Base-by-base conservation (phyloP, 2,113 vertebrate species). In the Pluvialis apricaria region DNA sequence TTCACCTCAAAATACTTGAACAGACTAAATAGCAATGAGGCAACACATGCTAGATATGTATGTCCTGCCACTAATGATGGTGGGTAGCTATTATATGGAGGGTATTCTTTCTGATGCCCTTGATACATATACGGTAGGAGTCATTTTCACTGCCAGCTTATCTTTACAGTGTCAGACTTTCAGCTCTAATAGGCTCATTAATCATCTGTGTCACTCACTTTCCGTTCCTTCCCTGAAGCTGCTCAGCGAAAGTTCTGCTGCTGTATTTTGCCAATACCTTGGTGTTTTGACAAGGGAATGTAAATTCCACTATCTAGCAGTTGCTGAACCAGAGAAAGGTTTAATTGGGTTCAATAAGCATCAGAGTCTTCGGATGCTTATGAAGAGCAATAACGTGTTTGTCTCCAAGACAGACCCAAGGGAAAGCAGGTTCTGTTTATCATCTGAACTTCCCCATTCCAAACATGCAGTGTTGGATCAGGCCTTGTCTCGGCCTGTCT, bases 161-260 rank as follows among this genome's bases (percentile, higher is more conserved):
- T 97, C 97, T 97, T 85, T 91, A 88, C 89, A 80, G 68, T 96
- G 96, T 95, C 97, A 97, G 96, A 86, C 91, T 95, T 91, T 47
- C 91, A 94, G 95, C 84, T 92, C 90, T 97, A 97, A 96, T 97
- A 94, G 87, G 92, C 96, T 97, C 95, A 97, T 97, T 97, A 97
- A 97, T 97, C 97, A 97, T 94, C 92, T 85, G 51, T 96, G 95
- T 94, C 96, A 96, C 71, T 97, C 95, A 95, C 89, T 97, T 86
- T 78, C 94, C 75, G 11, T 34, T 85, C 62, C 89, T 95, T 83
- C 94, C 96, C 96, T 87, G 89, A 94, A 96, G 96, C 95, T 94
- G 91, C 85, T 96, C 94, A 66, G 82, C 5, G 3, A 82, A 97
- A 97, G 92, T 97, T 97, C 87, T 96, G 94, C 75, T 88, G 84